Conservation (phyloP, 1,140 invertebrate genomes). For the Hesperophylax magnus region DNA sequence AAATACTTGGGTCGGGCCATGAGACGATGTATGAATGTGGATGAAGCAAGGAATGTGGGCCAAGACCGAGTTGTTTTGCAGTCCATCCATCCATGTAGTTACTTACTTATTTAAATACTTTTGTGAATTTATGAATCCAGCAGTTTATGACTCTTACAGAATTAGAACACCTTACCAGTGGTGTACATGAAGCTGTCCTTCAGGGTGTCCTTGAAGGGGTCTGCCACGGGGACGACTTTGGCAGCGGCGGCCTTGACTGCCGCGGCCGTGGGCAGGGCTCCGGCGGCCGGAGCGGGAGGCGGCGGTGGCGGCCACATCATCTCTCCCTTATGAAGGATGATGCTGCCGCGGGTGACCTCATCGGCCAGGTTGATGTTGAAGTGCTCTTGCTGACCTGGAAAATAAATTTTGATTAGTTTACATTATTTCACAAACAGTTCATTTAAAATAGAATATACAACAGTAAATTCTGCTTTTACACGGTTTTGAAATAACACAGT, state of each 20-base stretch:
- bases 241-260: conserved; percentile 59
- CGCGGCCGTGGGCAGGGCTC: conserved; percentile 65
- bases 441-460: too few species aligned
- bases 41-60: too few species aligned
- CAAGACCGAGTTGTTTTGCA: too few species aligned
- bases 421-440: too few species aligned
- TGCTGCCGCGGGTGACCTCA: conserved; percentile 88
- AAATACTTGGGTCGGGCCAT: too few species aligned
- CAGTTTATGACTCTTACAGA: too few species aligned
- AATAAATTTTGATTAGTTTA: neutral
- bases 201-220: conserved; percentile 71
- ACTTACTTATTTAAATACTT: too few species aligned
- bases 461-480: too few species aligned
- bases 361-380: conserved; percentile 87
- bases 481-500: too few species aligned
- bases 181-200: conserved; percentile 83
- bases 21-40: too few species aligned
- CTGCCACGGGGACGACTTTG: conserved; percentile 65
- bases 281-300: conserved; percentile 65
- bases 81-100: too few species aligned
- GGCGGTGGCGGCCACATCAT: conserved; percentile 85
- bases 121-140: too few species aligned
- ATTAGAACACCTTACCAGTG: conserved; percentile 69
- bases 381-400: conserved; percentile 78
- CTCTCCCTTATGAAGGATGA: conserved; percentile 82